Evolutionary conservation across 2,888 invertebrate genomes (phyloP).

Genomic region (Sepioteuthis lessoniana): DNA sequence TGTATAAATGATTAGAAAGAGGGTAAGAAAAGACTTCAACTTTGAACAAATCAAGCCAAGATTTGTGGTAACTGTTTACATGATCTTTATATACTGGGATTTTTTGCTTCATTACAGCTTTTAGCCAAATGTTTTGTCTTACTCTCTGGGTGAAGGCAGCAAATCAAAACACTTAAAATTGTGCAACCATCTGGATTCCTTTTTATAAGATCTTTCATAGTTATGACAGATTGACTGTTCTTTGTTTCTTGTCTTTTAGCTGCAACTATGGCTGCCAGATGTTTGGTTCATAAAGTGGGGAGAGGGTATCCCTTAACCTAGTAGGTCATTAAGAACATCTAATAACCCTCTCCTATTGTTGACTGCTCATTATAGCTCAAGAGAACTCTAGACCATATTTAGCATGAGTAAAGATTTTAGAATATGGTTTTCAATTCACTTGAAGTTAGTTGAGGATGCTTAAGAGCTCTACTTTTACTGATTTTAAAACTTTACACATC

Average conservation of each 20-base stretch:
- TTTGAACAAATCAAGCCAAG: background rate
- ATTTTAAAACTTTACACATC: background rate
- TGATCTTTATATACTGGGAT: background rate
- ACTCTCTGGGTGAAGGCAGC: background rate
- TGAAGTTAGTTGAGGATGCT: background rate
- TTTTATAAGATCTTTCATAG: background rate
- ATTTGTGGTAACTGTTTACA: background rate
- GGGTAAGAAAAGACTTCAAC: background rate
- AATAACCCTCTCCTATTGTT: background rate
- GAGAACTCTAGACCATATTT: background rate
- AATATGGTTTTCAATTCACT: background rate
- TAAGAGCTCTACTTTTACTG: background rate
- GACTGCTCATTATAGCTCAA: background rate
- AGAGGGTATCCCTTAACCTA: background rate
- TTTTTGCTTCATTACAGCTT: background rate
- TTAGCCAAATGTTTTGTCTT: background rate
- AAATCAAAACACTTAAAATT: background rate
- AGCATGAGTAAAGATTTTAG: background rate
- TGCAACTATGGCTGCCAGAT: background rate
- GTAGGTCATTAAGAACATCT: background rate
- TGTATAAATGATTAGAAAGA: background rate
- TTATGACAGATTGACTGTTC: background rate
- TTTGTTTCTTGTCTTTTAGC: background rate
- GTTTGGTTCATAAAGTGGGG: too few relatives aligned
- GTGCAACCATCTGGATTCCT: background rate